A percentile compares a stretch with the other conserved stretches of the same genome.
Conservation (phyloP, 2,797 vertebrate species). For the Melanotaenia pygmaea region DNA sequence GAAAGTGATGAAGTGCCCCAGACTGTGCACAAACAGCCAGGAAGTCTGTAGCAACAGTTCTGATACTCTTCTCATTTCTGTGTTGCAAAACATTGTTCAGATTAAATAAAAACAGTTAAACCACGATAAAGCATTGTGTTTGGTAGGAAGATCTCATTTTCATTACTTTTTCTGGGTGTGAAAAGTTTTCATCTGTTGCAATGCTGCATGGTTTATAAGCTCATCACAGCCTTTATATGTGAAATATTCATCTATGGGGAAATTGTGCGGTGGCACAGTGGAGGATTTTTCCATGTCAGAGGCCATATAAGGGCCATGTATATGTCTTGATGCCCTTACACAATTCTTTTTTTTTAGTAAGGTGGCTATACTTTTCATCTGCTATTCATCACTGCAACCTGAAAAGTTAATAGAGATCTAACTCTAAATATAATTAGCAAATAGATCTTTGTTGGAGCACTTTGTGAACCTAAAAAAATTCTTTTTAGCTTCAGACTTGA, state of each 20-base stretch:
- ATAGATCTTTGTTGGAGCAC: too few relatives aligned
- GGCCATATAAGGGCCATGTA: too few relatives aligned
- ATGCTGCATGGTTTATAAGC: neutral
- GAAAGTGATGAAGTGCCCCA: slow-evolving; percentile 13
- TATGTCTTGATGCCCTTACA: too few relatives aligned
- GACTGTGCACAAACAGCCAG: neutral
- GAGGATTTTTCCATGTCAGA: too few relatives aligned
- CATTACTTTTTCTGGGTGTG: neutral
- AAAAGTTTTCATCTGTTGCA: too few relatives aligned
- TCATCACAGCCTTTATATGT: neutral
- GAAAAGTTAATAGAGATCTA: too few relatives aligned
- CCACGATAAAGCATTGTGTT: neutral
- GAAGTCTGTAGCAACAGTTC: neutral
- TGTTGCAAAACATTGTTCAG: neutral
- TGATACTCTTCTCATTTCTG: neutral
- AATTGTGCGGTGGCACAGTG: neutral
- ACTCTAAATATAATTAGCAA: too few relatives aligned
- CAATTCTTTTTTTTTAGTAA: too few relatives aligned
- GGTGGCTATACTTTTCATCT: too few relatives aligned
- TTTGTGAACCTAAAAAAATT: too few relatives aligned
- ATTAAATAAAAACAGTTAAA: neutral
- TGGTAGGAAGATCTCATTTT: neutral
- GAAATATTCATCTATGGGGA: neutral
- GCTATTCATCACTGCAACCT: too few relatives aligned
- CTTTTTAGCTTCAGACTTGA: too few relatives aligned